phyloP scores from a whole-genome alignment of 2,113 vertebrate species.

The Rynchops niger region DNA sequence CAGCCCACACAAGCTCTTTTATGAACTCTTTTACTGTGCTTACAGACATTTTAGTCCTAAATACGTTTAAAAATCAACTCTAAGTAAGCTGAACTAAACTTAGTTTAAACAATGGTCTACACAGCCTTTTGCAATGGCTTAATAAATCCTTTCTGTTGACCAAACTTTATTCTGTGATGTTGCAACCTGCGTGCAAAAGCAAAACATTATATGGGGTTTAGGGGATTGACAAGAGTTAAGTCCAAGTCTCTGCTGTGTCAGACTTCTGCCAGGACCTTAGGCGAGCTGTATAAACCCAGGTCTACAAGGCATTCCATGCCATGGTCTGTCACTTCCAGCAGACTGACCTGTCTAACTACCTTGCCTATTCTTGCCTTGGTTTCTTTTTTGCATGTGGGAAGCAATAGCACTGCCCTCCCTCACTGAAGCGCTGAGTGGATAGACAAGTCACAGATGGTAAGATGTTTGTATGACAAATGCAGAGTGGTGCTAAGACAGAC shows the following conservation, averaged over 20 bases:
- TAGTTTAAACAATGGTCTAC: neutral
- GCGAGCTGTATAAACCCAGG: neutral
- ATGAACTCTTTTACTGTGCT: neutral
- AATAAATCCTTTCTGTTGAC: neutral
- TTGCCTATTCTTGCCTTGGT: neutral
- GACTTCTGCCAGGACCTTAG: neutral
- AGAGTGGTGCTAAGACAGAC: neutral
- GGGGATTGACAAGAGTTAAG: neutral
- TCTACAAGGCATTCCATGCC: neutral
- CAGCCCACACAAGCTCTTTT: neutral
- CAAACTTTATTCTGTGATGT: neutral
- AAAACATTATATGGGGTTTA: neutral
- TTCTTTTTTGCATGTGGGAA: neutral
- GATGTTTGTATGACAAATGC: neutral
- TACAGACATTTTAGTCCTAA: neutral
- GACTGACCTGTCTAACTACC: neutral
- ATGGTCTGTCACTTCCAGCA: neutral
- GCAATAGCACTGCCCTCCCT: neutral
- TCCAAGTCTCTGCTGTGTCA: neutral
- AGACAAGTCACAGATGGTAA: neutral
- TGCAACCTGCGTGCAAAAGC: neutral
- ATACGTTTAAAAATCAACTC: neutral
- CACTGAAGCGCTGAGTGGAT: neutral
- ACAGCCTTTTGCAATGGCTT: neutral
- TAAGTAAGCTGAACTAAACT: neutral